phyloP scores from a whole-genome alignment of 2,113 vertebrate genomes.

The Ictalurus punctatus region DNA sequence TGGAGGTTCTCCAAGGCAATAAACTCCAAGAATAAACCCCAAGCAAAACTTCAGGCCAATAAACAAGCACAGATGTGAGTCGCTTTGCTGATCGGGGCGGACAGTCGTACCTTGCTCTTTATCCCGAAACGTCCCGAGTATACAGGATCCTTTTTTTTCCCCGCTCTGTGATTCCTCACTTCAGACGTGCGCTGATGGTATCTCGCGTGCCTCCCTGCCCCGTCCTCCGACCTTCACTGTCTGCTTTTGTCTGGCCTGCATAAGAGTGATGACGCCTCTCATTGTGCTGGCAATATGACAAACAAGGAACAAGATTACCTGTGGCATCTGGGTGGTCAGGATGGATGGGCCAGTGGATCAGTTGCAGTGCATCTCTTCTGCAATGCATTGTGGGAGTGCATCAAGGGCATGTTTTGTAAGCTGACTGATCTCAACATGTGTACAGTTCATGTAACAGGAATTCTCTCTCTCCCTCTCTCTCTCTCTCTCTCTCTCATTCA shows the following conservation, averaged over 20 bases:
- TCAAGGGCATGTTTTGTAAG: conserved; percentile 41
- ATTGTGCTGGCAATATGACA: conserved; percentile 56
- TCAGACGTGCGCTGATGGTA: conserved; percentile 47
- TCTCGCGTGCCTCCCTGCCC: conserved; percentile 42
- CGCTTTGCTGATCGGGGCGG: background rate
- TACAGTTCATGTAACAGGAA: conserved; percentile 27
- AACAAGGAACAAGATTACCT: conserved; percentile 59
- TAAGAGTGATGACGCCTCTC: conserved; percentile 54
- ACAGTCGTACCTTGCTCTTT: background rate
- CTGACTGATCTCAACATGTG: conserved; percentile 42
- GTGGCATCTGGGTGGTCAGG: conserved; percentile 50
- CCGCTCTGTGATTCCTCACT: conserved; percentile 32
- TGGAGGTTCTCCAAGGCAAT: conserved; percentile 1
- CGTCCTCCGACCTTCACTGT: conserved; percentile 51
- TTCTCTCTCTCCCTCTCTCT: conserved; percentile 7
- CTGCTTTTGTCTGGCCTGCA: conserved; percentile 49
- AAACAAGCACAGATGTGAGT: background rate
- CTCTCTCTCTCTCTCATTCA: background rate
- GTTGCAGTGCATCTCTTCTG: conserved; percentile 35
- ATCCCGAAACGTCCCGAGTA: conserved; percentile 12
- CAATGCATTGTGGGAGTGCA: conserved; percentile 44
- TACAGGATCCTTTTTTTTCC: background rate
- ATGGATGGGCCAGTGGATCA: conserved; percentile 49
- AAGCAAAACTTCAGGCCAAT: conserved; percentile 5
- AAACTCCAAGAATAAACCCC: background rate